A percentile compares a stretch with the other conserved stretches of the same genome.
Conservation (phyloP, 2,797 vertebrate genomes). For the Tenualosa thibaudeaui region DNA sequence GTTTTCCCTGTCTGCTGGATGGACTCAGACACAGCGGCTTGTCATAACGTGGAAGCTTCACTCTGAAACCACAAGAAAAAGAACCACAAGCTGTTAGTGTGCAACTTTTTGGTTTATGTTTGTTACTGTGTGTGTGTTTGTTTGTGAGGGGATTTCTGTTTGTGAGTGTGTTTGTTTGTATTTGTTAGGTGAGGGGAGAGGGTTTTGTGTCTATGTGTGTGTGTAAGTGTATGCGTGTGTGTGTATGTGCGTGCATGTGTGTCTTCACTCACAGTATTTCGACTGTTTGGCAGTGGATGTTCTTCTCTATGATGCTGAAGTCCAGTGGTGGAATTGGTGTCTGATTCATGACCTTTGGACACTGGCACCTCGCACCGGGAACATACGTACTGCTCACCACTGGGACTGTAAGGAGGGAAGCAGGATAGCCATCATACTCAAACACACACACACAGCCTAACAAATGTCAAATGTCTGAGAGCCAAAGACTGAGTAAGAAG, state of each 20-base stretch:
- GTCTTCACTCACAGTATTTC: slow-evolving; percentile 74
- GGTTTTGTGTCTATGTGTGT: too few species aligned
- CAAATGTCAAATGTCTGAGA: background rate
- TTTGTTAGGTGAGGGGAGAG: background rate
- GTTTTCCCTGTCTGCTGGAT: slow-evolving; percentile 56
- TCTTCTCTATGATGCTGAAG: slow-evolving; percentile 56
- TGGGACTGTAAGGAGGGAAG: slow-evolving; percentile 59
- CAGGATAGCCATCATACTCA: slow-evolving; percentile 33
- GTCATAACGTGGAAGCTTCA: background rate
- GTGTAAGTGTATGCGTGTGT: background rate
- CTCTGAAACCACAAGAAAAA: background rate
- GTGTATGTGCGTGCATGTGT: background rate
- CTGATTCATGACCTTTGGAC: slow-evolving; percentile 37
- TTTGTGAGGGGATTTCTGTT: background rate
- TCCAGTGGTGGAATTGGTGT: slow-evolving; percentile 58
- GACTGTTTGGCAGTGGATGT: slow-evolving; percentile 58
- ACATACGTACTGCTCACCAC: slow-evolving; percentile 56
- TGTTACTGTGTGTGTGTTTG: background rate
- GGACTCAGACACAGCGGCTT: slow-evolving; percentile 66
- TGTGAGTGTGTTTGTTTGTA: background rate
- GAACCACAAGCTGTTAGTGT: background rate
- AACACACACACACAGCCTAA: background rate
- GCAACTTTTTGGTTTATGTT: too few species aligned
- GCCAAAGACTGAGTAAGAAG: background rate
- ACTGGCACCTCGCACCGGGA: slow-evolving; percentile 70